Conservation (phyloP, 2,113 vertebrate genomes). For the Gasterosteus nipponicus region DNA sequence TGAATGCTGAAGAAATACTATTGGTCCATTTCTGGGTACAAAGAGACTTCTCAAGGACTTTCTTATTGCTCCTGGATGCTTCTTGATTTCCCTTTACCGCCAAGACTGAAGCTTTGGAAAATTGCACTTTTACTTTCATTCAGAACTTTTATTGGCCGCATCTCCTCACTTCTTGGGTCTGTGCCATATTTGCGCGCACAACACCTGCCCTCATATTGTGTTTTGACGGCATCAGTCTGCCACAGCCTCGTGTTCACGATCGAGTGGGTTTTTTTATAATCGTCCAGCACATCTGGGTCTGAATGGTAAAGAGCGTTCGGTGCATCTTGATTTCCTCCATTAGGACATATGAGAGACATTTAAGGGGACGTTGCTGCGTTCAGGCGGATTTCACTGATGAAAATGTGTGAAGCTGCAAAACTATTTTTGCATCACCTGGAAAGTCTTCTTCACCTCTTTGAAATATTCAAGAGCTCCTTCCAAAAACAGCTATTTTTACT, state of each 20-base stretch:
- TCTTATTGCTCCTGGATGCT: not conserved
- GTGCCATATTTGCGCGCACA: too few relatives aligned
- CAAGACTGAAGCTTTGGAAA: not conserved
- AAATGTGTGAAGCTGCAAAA: not conserved
- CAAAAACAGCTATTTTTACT: conserved; percentile 44
- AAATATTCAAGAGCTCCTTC: conserved; percentile 13
- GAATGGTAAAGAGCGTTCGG: not conserved
- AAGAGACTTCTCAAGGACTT: not conserved
- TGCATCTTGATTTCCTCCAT: not conserved
- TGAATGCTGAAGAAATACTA: not conserved
- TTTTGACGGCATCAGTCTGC: not conserved
- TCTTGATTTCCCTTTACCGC: not conserved
- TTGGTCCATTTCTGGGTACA: not conserved
- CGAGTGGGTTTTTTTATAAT: not conserved
- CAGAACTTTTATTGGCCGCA: not conserved
- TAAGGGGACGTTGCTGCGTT: not conserved
- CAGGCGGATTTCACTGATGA: not conserved
- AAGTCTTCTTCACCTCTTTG: not conserved
- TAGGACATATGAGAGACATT: too few relatives aligned
- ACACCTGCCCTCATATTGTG: too few relatives aligned
- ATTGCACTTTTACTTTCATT: not conserved
- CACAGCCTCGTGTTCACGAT: not conserved
- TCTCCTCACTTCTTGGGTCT: not conserved
- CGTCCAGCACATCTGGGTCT: not conserved
- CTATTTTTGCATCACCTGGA: conserved; percentile 1